Conservation (phyloP, 2,113 vertebrate species). For the Hypocryptadius cinnamomeus region DNA sequence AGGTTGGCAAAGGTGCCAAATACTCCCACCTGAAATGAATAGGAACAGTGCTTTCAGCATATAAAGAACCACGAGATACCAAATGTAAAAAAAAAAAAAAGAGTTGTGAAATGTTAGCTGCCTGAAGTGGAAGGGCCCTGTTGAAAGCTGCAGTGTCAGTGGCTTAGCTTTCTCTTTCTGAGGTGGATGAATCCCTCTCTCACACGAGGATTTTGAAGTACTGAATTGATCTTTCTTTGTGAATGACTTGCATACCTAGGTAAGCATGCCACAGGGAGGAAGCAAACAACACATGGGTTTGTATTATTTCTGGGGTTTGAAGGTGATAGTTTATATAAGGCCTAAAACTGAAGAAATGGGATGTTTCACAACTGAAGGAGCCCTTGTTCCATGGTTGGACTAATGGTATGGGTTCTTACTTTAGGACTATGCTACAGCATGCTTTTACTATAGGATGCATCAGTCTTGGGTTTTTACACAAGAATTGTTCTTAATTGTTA, state of each 20-base stretch:
- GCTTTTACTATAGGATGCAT: not conserved
- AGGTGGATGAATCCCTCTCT: not conserved
- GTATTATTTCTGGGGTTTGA: not conserved
- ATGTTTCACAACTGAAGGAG: not conserved
- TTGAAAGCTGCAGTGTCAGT: not conserved
- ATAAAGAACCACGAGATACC: not conserved
- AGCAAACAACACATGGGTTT: not conserved
- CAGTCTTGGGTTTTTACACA: not conserved
- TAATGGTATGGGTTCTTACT: not conserved
- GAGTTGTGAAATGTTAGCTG: not conserved
- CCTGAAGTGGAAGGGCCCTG: not conserved
- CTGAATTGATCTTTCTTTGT: not conserved
- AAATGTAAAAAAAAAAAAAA: not conserved
- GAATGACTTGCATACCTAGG: not conserved
- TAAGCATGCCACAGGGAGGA: not conserved
- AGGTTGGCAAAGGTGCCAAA: constrained; percentile 23
- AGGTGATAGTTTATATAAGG: not conserved
- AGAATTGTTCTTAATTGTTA: not conserved
- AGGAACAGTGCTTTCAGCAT: not conserved
- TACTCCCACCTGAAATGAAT: constrained; percentile 14
- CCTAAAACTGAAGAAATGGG: not conserved
- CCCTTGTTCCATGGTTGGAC: not conserved
- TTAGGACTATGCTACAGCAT: not conserved
- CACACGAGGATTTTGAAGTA: not conserved
- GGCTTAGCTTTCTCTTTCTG: not conserved